phyloP scores from a whole-genome alignment of 2,888 invertebrate genomes.

The Euplagia quadripunctaria region DNA sequence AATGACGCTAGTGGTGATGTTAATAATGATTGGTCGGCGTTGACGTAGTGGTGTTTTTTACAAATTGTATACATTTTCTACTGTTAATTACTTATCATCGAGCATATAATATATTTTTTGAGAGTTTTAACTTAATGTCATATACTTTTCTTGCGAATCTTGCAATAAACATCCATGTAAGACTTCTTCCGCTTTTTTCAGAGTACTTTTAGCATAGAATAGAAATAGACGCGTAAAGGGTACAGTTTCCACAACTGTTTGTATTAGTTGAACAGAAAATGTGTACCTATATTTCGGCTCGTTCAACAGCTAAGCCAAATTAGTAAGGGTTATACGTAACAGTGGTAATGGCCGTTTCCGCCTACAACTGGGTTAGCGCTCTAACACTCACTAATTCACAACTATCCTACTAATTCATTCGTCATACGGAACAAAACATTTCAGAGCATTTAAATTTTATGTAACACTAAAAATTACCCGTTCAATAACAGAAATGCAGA shows the following conservation, averaged over 20 bases:
- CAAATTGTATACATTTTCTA: too few relatives aligned
- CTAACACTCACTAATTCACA: slow-evolving; percentile 12
- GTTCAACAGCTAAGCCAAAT: slow-evolving; percentile 26
- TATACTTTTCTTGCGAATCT: too few relatives aligned
- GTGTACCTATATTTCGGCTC: slow-evolving; percentile 2
- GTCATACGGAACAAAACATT: background rate
- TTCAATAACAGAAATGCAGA: background rate
- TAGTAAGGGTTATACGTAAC: slow-evolving; percentile 38
- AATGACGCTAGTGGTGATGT: too few relatives aligned
- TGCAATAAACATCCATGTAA: too few relatives aligned
- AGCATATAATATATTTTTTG: too few relatives aligned
- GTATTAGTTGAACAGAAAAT: background rate
- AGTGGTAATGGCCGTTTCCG: slow-evolving; percentile 37
- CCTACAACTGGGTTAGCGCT: slow-evolving; percentile 12
- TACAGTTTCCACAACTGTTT: background rate
- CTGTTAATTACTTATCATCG: too few relatives aligned
- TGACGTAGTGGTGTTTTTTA: too few relatives aligned
- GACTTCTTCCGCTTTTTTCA: too few relatives aligned
- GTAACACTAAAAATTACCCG: background rate
- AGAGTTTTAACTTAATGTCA: too few relatives aligned
- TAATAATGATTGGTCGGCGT: too few relatives aligned
- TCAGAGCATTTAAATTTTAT: slow-evolving; percentile 1
- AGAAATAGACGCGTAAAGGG: background rate
- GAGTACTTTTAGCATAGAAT: background rate
- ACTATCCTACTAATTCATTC: slow-evolving; percentile 7